A percentile compares a stretch with the other conserved stretches of the same genome.
Conservation (phyloP, 2,888 invertebrate species). For the Dryadula phaetusa region DNA sequence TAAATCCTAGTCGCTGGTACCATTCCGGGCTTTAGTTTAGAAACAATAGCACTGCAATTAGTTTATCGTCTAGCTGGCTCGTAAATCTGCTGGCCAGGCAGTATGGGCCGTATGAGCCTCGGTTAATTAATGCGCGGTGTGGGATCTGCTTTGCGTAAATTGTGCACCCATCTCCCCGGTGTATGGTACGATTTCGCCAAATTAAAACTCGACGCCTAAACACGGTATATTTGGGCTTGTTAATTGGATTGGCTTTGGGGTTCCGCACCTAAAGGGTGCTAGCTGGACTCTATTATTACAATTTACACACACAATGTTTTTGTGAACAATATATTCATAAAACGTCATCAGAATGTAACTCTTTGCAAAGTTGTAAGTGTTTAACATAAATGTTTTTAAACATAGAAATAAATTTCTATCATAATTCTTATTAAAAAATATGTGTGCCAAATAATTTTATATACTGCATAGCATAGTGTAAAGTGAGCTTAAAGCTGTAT, state of each 20-base stretch:
- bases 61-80: conserved; percentile 82
- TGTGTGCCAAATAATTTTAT: too few species aligned
- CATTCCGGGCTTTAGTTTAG: conserved; percentile 57
- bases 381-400: too few species aligned
- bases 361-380: too few species aligned
- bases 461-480: too few species aligned
- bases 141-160: conserved; percentile 75
- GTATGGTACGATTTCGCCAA: conserved; percentile 72
- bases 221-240: conserved; percentile 42
- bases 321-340: too few species aligned
- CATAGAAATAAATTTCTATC: too few species aligned
- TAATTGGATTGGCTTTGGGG: conserved; percentile 33
- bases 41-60: conserved; percentile 83
- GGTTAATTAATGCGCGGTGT: conserved; percentile 82
- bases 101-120: conserved; percentile 78
- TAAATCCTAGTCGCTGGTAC: conserved; percentile 31
- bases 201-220: conserved; percentile 68
- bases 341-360: too few species aligned
- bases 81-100: conserved; percentile 81
- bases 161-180: conserved; percentile 76
- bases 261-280: conserved; percentile 5
- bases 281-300: neutral
- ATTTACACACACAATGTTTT: too few species aligned
- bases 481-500: too few species aligned
- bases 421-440: too few species aligned